Conservation (phyloP, 2,113 vertebrate genomes). For the Phyllopteryx taeniolatus region DNA sequence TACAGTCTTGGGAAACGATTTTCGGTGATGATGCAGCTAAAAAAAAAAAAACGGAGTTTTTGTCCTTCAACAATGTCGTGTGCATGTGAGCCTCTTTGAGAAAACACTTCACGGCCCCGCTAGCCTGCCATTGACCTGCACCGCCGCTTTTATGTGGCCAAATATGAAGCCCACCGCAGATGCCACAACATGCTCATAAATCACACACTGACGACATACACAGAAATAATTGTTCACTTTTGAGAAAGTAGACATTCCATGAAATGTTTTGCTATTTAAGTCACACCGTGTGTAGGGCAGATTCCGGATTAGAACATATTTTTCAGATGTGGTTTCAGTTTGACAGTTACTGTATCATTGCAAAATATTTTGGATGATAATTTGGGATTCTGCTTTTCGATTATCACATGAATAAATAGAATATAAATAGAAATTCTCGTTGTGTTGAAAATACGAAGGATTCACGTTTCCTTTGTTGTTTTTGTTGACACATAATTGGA, state of each 20-base stretch:
- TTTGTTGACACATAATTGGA: constrained; percentile 41
- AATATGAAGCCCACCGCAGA: constrained; percentile 45
- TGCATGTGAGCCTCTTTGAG: constrained; percentile 41
- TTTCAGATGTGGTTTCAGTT: constrained; percentile 28
- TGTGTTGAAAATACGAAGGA: neutral
- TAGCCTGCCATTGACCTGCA: constrained; percentile 48
- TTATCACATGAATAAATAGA: neutral
- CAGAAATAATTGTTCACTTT: constrained; percentile 20
- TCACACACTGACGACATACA: constrained; percentile 39
- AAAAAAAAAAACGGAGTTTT: constrained; percentile 46
- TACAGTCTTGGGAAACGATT: constrained; percentile 26
- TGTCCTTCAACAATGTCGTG: constrained; percentile 33
- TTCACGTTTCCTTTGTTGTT: neutral
- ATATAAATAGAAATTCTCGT: neutral
- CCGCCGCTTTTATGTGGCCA: constrained; percentile 58
- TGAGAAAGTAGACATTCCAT: constrained; percentile 15
- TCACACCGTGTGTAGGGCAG: neutral
- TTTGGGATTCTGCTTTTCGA: constrained; percentile 11
- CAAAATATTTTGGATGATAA: constrained; percentile 4
- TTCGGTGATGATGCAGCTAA: constrained; percentile 30
- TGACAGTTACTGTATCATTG: constrained; percentile 10
- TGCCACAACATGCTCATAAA: constrained; percentile 61
- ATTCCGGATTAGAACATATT: constrained; percentile 21
- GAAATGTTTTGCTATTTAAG: constrained; percentile 27
- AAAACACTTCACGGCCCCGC: constrained; percentile 53